Base-by-base conservation (phyloP, 2,113 vertebrate species). In the Ibidorhyncha struthersii region DNA sequence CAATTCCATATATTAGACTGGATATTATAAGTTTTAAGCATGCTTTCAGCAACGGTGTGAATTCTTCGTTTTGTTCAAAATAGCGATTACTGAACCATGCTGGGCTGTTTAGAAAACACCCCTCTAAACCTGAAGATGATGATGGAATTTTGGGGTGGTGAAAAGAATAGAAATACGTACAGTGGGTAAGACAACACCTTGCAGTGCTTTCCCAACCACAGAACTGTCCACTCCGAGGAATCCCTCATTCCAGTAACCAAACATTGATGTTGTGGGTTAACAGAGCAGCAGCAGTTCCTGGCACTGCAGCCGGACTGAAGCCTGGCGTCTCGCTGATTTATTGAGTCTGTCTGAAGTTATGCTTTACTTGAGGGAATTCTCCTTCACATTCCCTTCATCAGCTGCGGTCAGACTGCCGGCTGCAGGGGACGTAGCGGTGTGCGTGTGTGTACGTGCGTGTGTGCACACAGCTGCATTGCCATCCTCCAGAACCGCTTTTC, bases 381-480 rank as follows among this genome's bases (percentile, higher is more conserved):
- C 58, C 52, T 74, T 27, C 59, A 16, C 22, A 2, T 87, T 82
- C 20, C 47, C 29, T 59, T 13, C 74, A 30, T 8, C n/a, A 52
- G 25, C 77, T 62, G 41, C 41, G 66, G 81, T 9, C 74, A 47
- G 45, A 50, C 5, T 2, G 4, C 17, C 17, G 13, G 53, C 56
- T 72, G 34, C 70, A 80, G 53, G 32, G 50, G 11, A 11, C 0
- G 2, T 19, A 49, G 52, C 36, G 10, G 0, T 16, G 32, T 45
- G 27, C 17, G 4, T 2, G 1, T 5, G 0, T 4, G 21, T 32
- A 36, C 41, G 13, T 0, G 0, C 0, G 3, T 14, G 34, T 22
- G 53, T 34, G 62, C 14, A 2, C 21, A 3, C 0, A 3, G 49
- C 26, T 3, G 1, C 52, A 9, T 3, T n/a, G 43, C 29, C 49